Percentiles rank a stretch among this genome's conserved stretches.
Conservation (phyloP, 2,888 invertebrate genomes). For the Barypeithes pellucidus region DNA sequence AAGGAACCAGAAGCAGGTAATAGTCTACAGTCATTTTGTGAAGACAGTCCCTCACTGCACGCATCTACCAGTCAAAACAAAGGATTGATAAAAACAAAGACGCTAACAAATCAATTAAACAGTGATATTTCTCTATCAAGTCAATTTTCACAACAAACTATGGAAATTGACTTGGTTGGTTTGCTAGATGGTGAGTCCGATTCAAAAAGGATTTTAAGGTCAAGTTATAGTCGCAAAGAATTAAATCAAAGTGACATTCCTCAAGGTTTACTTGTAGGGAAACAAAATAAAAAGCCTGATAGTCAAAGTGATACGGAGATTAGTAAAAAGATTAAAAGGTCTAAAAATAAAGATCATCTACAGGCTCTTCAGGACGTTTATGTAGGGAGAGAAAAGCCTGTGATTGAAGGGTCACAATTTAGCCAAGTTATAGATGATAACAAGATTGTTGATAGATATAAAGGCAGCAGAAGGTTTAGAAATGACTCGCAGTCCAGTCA, state of each 20-base stretch:
- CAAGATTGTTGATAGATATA: neutral
- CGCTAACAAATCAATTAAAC: neutral
- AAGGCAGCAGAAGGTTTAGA: neutral
- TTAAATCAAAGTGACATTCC: neutral
- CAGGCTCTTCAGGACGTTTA: neutral
- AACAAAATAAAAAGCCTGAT: neutral
- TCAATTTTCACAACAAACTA: neutral
- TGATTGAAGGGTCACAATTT: neutral
- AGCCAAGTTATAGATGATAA: neutral
- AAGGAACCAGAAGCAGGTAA: neutral
- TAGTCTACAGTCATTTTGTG: neutral
- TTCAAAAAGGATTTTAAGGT: constrained; percentile 12
- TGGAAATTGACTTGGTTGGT: neutral
- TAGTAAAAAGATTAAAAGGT: neutral
- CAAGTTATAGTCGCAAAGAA: neutral
- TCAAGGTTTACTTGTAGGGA: neutral
- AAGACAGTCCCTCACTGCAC: neutral
- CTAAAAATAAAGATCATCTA: neutral
- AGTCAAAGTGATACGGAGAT: too few species aligned
- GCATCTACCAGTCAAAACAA: neutral
- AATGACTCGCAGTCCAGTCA: constrained; percentile 4
- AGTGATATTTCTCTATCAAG: neutral
- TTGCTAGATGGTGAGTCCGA: neutral
- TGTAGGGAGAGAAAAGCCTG: neutral
- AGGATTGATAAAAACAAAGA: neutral